These are phyloP conservation scores for Archilochus colubris DNA, from an alignment of 2,113 vertebrate genomes.

Conservation along the genomic window DNA sequence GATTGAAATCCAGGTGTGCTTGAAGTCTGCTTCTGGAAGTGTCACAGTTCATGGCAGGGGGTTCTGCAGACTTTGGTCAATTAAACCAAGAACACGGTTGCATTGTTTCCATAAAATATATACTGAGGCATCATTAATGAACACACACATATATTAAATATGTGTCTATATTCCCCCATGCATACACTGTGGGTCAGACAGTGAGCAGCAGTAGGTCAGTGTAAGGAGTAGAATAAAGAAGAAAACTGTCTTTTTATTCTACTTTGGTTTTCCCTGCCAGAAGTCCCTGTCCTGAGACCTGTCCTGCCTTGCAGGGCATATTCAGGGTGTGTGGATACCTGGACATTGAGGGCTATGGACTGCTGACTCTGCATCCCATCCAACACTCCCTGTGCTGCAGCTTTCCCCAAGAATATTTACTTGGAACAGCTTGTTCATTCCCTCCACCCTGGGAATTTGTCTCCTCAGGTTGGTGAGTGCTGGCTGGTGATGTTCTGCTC, in stretches of 20 bases:
- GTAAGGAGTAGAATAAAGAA: background rate
- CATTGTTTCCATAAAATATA: background rate
- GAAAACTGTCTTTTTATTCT: background rate
- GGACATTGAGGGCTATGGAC: background rate
- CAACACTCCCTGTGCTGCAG: too few relatives aligned
- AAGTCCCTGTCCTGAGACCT: background rate
- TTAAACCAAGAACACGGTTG: background rate
- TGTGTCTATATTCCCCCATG: background rate
- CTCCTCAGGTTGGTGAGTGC: background rate
- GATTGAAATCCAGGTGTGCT: background rate
- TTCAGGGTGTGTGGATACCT: background rate
- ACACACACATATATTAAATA: rapidly evolving
- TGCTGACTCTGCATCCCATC: background rate
- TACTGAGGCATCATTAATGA: background rate
- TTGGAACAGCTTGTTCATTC: background rate
- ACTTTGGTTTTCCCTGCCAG: background rate
- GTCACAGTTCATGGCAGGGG: background rate
- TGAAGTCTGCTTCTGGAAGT: background rate
- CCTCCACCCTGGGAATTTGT: background rate
- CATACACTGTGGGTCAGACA: background rate
- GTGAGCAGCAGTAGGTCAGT: background rate
- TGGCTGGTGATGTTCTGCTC: background rate
- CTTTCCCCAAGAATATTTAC: background rate
- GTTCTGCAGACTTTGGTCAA: background rate
- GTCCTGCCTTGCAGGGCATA: background rate